phyloP scores from a whole-genome alignment of 2,888 invertebrate species.

The Drosophila kanekoi region DNA sequence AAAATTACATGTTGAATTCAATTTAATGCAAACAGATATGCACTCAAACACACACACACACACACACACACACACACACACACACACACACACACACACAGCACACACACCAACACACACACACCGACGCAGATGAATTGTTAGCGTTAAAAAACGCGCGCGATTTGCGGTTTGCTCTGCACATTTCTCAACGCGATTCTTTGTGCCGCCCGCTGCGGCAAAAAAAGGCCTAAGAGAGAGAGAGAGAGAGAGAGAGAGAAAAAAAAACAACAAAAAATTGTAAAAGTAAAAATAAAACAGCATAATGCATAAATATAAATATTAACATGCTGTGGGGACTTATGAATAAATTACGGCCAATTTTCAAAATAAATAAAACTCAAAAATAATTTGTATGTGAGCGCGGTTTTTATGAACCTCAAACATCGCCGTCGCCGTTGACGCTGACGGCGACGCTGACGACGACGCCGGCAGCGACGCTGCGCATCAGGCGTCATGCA shows the following conservation, averaged over 20 bases:
- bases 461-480: conserved; percentile 1
- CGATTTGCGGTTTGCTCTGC: conserved; percentile 38
- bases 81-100: neutral
- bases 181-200: conserved; percentile 31
- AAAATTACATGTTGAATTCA: conserved; percentile 71
- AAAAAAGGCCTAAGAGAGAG: conserved; percentile 29
- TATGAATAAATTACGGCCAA: conserved; percentile 77
- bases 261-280: conserved; percentile 2
- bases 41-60: conserved; percentile 16
- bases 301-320: conserved; percentile 78
- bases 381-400: conserved; percentile 74
- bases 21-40: conserved; percentile 63
- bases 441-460: conserved; percentile 1
- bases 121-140: conserved; percentile 27
- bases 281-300: conserved; percentile 26
- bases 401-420: conserved; percentile 43
- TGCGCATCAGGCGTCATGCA: conserved; percentile 49
- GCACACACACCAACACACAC: conserved; percentile 4
- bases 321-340: conserved; percentile 71
- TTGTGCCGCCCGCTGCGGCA: conserved; percentile 7
- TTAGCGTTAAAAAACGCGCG: conserved; percentile 42
- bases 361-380: conserved; percentile 79
- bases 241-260: conserved; percentile 3
- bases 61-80: conserved; percentile 1
- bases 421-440: neutral